Percentiles rank a stretch among this genome's conserved stretches.
These are phyloP conservation scores for Benitochromis conjunctus DNA, from an alignment of 2,113 vertebrate species.

Conservation along the genomic window DNA sequence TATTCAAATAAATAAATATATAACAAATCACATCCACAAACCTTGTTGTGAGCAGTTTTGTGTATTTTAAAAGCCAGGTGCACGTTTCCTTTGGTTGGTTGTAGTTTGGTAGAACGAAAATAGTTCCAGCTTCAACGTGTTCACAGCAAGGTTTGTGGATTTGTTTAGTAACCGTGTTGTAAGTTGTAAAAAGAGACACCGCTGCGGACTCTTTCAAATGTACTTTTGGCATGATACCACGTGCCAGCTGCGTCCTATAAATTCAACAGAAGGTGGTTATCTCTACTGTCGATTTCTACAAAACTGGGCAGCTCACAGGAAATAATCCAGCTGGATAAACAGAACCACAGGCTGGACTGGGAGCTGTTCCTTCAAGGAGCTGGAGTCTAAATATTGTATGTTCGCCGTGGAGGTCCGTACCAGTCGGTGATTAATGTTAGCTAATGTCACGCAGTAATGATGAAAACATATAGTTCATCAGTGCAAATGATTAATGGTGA, in stretches of 20 bases:
- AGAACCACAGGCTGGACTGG: neutral
- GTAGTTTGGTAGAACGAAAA: neutral
- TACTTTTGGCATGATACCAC: neutral
- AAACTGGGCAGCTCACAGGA: neutral
- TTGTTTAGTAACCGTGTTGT: fast-evolving
- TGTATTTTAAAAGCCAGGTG: neutral
- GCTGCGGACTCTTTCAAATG: neutral
- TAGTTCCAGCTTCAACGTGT: neutral
- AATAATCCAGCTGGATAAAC: neutral
- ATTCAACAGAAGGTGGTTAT: neutral
- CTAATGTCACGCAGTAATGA: neutral
- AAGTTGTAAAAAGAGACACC: neutral
- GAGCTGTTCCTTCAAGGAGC: neutral
- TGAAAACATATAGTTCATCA: neutral
- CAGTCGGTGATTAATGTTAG: neutral
- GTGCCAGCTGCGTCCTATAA: neutral
- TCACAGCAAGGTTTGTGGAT: neutral
- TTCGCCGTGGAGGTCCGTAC: neutral
- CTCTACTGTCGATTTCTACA: neutral
- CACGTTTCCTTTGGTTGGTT: neutral
- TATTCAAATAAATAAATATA: neutral
- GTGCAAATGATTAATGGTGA: neutral
- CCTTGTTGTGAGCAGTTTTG: neutral
- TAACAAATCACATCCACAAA: neutral
- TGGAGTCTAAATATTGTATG: neutral